Base-by-base conservation (phyloP, 2,888 invertebrate genomes). In the Macrophya annulata region DNA sequence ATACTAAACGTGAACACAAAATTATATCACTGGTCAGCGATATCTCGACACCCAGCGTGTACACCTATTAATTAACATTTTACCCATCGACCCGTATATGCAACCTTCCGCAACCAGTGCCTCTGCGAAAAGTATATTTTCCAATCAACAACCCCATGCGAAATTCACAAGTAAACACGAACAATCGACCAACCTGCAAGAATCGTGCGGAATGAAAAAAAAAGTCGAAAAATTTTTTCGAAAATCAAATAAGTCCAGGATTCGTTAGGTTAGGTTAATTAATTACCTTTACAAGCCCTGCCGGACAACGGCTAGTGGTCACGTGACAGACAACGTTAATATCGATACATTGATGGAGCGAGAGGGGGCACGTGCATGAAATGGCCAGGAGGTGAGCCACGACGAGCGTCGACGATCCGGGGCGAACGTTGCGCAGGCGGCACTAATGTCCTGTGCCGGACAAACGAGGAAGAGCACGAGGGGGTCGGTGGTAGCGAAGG, bases 361-460 rank as follows among this genome's bases (percentile, higher is more conserved):
- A 74, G 82, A 51, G 21, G 43, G 40, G 59, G 87, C 92, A 91
- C 91, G 92, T 92, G 92, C 90, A 89, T 90, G 89, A 90, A 92
- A 92, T 91, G 90, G 91, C 89, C 89, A 68, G 62, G 83, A 68
- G 87, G 87, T 86, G 90, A 89, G 87, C 87, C 83, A 51, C 81
- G 87, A 87, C 87, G 90, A 89, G 87, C 87, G 88, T 89, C 88
- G 77, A 77, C 77, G 77, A 77, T 55, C 77, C 77, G 51, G 77
- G 77, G 77, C 81, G 81, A 62, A 17, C 83, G 88, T 88, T 89
- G 89, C 88, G 89, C 90, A 90, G 90, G 89, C 90, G 89, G 90
- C 90, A 91, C 91, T 92, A 91, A 92, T 91, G 91, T 90, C 90
- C 83, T 83, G 81, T 88, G 88, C 88, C 85, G 91, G 90, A 89